Evolutionary conservation across 2,888 invertebrate genomes (phyloP), one percentile per base, ranked within the genome.

Genomic region (Chelonus formosanus): DNA sequence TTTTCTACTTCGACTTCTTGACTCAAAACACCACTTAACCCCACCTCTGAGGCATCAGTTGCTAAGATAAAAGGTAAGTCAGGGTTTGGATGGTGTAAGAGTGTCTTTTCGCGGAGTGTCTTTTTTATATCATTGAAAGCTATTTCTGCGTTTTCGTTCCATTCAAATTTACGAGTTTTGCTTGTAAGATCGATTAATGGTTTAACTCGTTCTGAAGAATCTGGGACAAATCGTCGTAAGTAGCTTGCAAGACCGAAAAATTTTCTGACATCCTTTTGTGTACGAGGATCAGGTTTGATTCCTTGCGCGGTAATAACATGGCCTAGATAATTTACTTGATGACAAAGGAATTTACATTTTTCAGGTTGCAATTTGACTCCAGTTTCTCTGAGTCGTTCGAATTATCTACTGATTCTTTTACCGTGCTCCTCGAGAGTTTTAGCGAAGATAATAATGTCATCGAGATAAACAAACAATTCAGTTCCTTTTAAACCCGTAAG

Each of bases 91-190:
- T 56, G 31, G 0, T 10, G n/a, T 3, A 56, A n/a, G 6, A 56
- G 31, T 4, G 56, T 36, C 8, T 43, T 10, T n/a, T 43, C 20
- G n/a, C 20, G n/a, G 1, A 56, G 6, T 1, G 40, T 31, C 5
- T 40, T 3, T 20, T 56, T 35, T 4, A 56, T 10, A 3, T 56
- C 56, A 1, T 56, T 31, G 3, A 56, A 56, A 40, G 56, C 56
- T 0, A 44, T 20, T 6, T 43, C 4, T 40, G 10, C 56, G 3
- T 20, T 2, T 6, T 6, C 40, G 7, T 36, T 40, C 56, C 56
- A 44, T 20, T 56, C 43, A 44, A 44, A 44, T 3, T 8, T 44
- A 8, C 3, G 7, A 4, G 7, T 44, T 44, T 44, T 44, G 3
- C 3, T 44, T 1, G 44, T 44, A 5, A 44, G 1, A 8, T 44